Evolutionary conservation across 2,113 vertebrate species (phyloP).

Genomic region (Pseudopipra pipra): DNA sequence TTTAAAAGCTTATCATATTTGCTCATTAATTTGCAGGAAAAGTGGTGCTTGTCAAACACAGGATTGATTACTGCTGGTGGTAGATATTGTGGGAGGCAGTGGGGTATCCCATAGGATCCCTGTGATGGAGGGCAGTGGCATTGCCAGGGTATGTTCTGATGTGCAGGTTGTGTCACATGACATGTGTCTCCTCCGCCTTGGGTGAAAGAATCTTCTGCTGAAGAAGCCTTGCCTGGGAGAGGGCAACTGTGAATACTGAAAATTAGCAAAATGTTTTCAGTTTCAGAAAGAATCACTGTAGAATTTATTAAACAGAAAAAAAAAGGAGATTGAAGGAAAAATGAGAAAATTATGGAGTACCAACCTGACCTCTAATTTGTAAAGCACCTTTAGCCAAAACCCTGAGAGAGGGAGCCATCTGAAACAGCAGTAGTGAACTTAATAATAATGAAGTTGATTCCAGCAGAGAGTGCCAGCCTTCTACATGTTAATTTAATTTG

Average conservation of each 20-base stretch:
- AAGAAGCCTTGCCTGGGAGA: neutral
- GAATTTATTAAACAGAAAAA: neutral
- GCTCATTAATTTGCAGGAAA: neutral
- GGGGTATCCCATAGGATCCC: neutral
- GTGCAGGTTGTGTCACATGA: neutral
- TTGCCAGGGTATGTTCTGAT: rapidly evolving
- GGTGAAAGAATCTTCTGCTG: neutral
- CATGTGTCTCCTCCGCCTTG: neutral
- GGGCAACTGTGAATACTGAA: neutral
- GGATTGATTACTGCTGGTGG: neutral
- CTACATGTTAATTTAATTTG: constrained; percentile 14
- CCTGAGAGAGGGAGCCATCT: neutral
- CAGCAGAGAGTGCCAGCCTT: neutral
- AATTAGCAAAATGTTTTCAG: neutral
- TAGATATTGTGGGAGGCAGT: neutral
- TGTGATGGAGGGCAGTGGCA: neutral
- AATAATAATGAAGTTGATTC: neutral
- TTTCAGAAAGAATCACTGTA: neutral
- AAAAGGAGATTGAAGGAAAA: neutral
- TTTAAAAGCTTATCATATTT: neutral
- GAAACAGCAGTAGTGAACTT: neutral
- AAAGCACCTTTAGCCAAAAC: constrained; percentile 30
- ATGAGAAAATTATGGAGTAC: neutral
- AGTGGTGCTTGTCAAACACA: rapidly evolving
- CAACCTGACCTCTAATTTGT: neutral